phyloP scores from a whole-genome alignment of 2,888 invertebrate species.

The Theretra japonica region DNA sequence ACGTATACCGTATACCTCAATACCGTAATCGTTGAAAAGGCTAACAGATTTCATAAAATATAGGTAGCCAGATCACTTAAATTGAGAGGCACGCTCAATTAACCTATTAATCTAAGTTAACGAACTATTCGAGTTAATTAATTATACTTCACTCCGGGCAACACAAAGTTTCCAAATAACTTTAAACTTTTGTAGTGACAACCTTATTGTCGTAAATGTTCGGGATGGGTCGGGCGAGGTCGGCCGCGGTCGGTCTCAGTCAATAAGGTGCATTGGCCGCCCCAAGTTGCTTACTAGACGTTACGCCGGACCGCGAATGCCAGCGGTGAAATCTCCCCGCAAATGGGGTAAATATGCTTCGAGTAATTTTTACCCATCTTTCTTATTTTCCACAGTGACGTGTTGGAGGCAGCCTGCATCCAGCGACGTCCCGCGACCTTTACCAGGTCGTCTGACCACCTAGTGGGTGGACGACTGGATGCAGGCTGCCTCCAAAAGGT shows the following conservation, averaged over 20 bases:
- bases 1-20: no score
- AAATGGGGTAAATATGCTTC: slow-evolving; percentile 37
- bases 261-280: slow-evolving; percentile 80
- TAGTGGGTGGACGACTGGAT: no score
- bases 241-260: slow-evolving; percentile 70
- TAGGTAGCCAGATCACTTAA: neutral
- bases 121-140: slow-evolving; percentile 59
- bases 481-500: no score
- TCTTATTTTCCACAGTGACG: no score
- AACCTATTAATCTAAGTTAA: slow-evolving; percentile 50
- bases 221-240: slow-evolving; percentile 61
- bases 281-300: slow-evolving; percentile 72
- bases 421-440: no score
- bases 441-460: no score
- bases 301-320: slow-evolving; percentile 55
- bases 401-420: no score
- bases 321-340: slow-evolving; percentile 41
- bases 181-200: slow-evolving; percentile 65
- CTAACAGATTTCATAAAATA: neutral
- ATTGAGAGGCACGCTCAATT: slow-evolving; percentile 39
- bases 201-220: slow-evolving; percentile 59
- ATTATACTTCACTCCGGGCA: slow-evolving; percentile 47
- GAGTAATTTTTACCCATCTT: neutral
- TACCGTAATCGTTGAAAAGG: neutral
- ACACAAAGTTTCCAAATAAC: slow-evolving; percentile 63